Evolutionary conservation across 2,113 vertebrate genomes (phyloP).

Genomic region (Pelecanus crispus): DNA sequence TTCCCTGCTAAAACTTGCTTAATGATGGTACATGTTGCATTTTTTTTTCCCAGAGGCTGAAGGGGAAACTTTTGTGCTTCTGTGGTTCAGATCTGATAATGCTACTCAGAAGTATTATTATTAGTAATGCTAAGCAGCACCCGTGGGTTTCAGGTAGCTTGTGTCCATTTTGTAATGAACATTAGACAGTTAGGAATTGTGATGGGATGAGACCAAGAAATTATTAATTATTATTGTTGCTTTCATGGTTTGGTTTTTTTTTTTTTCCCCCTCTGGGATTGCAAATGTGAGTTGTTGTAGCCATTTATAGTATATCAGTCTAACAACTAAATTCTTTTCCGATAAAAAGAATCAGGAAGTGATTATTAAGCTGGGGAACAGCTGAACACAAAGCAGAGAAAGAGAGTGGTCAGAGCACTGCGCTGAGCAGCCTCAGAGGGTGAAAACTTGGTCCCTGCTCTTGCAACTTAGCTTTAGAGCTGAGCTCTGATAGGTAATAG

Average conservation of each 20-base stretch:
- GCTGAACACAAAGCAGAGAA: not conserved
- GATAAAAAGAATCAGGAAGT: not conserved
- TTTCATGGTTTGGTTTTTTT: too few species aligned
- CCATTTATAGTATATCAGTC: not conserved
- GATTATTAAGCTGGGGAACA: not conserved
- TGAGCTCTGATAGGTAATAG: not conserved
- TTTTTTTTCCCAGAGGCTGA: not conserved
- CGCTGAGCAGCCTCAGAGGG: not conserved
- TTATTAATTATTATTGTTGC: too few species aligned
- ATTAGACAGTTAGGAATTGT: not conserved
- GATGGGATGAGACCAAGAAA: not conserved
- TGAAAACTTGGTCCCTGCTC: not conserved
- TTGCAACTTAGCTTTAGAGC: not conserved
- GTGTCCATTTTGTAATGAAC: not conserved
- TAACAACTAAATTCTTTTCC: not conserved
- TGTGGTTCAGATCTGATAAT: not conserved
- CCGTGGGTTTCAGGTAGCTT: not conserved
- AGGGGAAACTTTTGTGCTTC: not conserved
- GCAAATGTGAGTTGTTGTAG: not conserved
- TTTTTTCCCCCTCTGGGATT: not conserved
- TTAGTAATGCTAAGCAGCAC: not conserved
- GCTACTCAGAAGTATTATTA: not conserved
- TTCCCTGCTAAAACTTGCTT: not conserved
- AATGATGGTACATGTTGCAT: not conserved
- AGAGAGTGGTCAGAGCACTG: too few species aligned